phyloP scores from a whole-genome alignment of 2,797 vertebrate species.

The Sebastes aleutianus region DNA sequence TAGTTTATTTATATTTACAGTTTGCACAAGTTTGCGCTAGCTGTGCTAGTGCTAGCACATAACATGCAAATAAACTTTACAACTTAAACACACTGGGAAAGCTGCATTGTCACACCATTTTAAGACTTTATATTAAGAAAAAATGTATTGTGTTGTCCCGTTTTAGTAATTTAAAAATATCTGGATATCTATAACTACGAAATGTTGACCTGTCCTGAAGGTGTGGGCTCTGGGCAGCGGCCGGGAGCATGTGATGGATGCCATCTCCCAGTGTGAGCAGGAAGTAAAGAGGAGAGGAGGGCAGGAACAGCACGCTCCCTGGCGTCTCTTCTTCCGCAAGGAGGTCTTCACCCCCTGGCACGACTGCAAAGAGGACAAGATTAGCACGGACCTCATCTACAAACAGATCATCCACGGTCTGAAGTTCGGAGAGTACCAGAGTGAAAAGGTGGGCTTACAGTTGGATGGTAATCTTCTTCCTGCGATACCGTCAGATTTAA shows the following conservation, averaged over 20 bases:
- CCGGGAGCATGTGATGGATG: conserved; percentile 91
- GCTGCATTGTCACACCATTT: not conserved
- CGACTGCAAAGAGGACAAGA: conserved; percentile 83
- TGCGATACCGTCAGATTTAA: not conserved
- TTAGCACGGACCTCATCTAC: conserved; percentile 95
- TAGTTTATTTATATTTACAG: not conserved
- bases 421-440: conserved; percentile 89
- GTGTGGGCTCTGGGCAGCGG: conserved; percentile 92
- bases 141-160: not conserved
- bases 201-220: conserved; percentile 63
- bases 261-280: conserved; percentile 95
- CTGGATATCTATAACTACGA: not conserved
- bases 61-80: not conserved
- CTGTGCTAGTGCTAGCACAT: not conserved
- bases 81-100: not conserved
- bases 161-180: not conserved
- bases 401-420: conserved; percentile 90
- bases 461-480: not conserved
- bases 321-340: conserved; percentile 94
- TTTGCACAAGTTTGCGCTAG: not conserved
- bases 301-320: conserved; percentile 90
- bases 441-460: conserved; percentile 84
- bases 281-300: conserved; percentile 86
- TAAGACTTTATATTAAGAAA: not conserved
- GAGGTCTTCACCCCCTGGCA: conserved; percentile 98